Conservation (phyloP, 2,113 vertebrate species). For the Choloepus hoffmanni region DNA sequence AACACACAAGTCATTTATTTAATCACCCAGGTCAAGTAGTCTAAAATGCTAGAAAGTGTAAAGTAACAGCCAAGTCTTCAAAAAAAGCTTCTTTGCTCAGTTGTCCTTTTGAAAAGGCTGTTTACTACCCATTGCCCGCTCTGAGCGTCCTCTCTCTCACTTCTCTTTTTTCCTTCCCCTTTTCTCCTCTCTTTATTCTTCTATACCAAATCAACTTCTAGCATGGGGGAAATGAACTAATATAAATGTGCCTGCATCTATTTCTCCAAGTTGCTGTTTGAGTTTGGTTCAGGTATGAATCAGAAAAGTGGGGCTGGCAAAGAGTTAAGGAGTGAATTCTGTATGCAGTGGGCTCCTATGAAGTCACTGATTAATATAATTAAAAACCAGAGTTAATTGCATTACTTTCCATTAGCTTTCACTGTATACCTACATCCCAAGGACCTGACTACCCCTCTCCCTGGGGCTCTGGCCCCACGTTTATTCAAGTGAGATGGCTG, state of each 20-base stretch:
- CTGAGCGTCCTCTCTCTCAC: not conserved
- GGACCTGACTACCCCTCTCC: constrained; percentile 68
- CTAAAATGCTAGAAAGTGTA: not conserved
- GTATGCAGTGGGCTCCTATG: constrained; percentile 80
- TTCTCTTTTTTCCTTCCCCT: not conserved
- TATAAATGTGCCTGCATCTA: not conserved
- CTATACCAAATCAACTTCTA: not conserved
- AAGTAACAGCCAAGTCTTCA: not conserved
- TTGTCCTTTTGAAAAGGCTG: not conserved
- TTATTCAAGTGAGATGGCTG: constrained; percentile 85
- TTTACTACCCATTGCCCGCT: not conserved
- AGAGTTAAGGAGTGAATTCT: constrained; percentile 76
- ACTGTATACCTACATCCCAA: constrained; percentile 81
- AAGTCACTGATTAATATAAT: constrained; percentile 89
- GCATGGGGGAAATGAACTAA: not conserved
- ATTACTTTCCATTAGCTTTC: constrained; percentile 88
- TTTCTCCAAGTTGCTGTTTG: constrained; percentile 6
- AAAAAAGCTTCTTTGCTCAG: not conserved
- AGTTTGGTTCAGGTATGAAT: constrained; percentile 11
- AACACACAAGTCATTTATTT: not conserved
- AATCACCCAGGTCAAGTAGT: not conserved
- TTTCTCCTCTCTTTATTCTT: not conserved
- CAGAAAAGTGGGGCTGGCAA: not conserved
- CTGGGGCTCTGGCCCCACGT: constrained; percentile 77
- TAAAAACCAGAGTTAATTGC: constrained; percentile 89